Evolutionary conservation across 1,140 invertebrate genomes (phyloP).

Genomic region (Sinonovacula constricta): DNA sequence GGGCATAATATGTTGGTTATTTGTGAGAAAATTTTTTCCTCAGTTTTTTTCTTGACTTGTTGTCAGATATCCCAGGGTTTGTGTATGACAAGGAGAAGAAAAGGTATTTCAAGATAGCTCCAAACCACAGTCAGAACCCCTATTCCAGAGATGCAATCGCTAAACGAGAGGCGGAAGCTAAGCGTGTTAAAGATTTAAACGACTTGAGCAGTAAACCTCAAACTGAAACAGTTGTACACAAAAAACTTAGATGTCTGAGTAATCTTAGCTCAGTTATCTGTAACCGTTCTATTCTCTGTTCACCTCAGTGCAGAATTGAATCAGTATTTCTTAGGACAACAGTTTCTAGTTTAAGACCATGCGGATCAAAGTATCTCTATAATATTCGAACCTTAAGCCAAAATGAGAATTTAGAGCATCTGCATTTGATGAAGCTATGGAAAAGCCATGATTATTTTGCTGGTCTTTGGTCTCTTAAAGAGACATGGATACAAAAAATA

Average conservation of each 20-base stretch:
- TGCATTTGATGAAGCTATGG: constrained; percentile 56
- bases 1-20: too few relatives aligned
- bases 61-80: constrained; percentile 68
- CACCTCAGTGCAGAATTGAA: background rate
- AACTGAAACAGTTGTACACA: background rate
- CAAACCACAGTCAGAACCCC: constrained; percentile 50
- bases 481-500: constrained; percentile 53
- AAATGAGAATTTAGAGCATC: constrained; percentile 51
- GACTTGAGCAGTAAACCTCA: background rate
- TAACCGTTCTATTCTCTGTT: background rate
- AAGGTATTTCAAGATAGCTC: constrained; percentile 66
- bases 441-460: constrained; percentile 51
- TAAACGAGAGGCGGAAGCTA: constrained; percentile 56
- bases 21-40: too few relatives aligned
- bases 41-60: constrained; percentile 54
- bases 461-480: constrained; percentile 58
- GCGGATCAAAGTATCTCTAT: constrained; percentile 25
- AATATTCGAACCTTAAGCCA: background rate
- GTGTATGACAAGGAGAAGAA: constrained; percentile 68
- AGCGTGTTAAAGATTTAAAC: constrained; percentile 55
- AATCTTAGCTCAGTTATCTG: background rate
- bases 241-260: background rate
- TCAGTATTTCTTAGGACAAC: constrained; percentile 8
- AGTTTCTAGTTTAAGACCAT: constrained; percentile 25
- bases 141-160: constrained; percentile 59